These are phyloP conservation scores for Artibeus lituratus DNA, from an alignment of 2,797 vertebrate genomes.

Conservation along the genomic window DNA sequence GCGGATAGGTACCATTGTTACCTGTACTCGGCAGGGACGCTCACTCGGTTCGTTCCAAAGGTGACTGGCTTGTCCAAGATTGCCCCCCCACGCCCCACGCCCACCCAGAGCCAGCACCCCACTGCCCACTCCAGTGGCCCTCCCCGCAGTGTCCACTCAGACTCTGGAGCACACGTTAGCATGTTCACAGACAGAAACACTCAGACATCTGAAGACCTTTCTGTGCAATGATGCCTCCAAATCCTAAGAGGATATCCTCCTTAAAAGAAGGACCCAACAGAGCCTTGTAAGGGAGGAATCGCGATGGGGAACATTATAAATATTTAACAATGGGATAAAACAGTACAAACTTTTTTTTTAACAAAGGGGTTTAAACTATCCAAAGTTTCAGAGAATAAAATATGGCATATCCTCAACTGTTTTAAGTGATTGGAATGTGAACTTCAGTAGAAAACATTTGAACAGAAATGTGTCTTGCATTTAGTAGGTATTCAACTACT, in stretches of 20 bases:
- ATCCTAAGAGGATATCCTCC: neutral
- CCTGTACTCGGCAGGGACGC: neutral
- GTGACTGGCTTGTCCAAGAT: neutral
- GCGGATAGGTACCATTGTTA: neutral
- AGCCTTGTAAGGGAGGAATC: neutral
- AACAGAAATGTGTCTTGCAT: constrained; percentile 17
- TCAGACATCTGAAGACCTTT: constrained; percentile 1
- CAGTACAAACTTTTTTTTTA: neutral
- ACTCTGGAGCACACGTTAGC: neutral
- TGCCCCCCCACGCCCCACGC: too few relatives aligned
- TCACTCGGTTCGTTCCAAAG: neutral
- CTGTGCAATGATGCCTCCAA: constrained; percentile 3
- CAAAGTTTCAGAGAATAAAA: constrained; percentile 44
- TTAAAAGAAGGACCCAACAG: neutral
- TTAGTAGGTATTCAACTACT: constrained; percentile 1
- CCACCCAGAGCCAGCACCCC: neutral
- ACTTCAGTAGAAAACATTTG: constrained; percentile 37
- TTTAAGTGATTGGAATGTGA: constrained; percentile 28
- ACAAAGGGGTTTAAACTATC: neutral
- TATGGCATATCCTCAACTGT: neutral
- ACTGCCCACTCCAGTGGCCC: accelerated
- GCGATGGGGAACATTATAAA: neutral
- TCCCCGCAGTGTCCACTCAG: too few relatives aligned
- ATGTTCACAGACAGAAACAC: constrained; percentile 3
- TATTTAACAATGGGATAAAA: constrained; percentile 17